Evolutionary conservation across 2,888 invertebrate species (phyloP).

Genomic region (Drosophila dives): DNA sequence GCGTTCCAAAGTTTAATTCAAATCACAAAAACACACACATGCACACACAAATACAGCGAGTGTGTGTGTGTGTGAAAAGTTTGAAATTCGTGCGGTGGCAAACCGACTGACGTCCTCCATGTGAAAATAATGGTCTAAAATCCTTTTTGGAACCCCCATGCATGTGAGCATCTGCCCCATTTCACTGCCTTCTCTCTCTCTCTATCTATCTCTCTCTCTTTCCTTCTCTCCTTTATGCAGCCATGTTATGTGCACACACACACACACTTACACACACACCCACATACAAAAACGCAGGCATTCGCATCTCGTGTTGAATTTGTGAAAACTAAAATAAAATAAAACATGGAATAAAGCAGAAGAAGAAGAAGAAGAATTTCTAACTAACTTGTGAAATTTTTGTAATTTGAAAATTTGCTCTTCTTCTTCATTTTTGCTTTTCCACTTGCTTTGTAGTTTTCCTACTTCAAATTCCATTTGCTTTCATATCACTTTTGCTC

Average conservation of each 20-base stretch:
- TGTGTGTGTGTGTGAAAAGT: constrained; percentile 67
- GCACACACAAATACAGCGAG: constrained; percentile 39
- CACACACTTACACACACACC: constrained; percentile 17
- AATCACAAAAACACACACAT: constrained; percentile 74
- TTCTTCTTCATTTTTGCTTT: constrained; percentile 15
- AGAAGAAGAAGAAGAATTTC: constrained; percentile 50
- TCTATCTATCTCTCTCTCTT: background rate
- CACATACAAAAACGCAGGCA: constrained; percentile 20
- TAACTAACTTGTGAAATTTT: constrained; percentile 71
- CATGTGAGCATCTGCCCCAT: constrained; percentile 31
- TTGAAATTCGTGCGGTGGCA: constrained; percentile 78
- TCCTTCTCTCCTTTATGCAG: constrained; percentile 7
- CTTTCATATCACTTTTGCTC: background rate
- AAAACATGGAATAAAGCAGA: constrained; percentile 24
- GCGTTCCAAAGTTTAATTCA: constrained; percentile 77
- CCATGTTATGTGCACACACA: constrained; percentile 22
- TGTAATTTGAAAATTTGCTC: constrained; percentile 67
- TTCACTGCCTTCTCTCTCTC: background rate
- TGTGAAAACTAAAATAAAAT: constrained; percentile 57
- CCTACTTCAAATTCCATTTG: constrained; percentile 12
- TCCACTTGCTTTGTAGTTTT: constrained; percentile 31
- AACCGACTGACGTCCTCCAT: constrained; percentile 74
- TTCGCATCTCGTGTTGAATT: constrained; percentile 32
- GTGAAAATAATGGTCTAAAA: constrained; percentile 79
- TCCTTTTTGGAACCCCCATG: constrained; percentile 68